Evolutionary conservation across 2,888 invertebrate genomes (phyloP).

Genomic region (Nomada goodeniana): DNA sequence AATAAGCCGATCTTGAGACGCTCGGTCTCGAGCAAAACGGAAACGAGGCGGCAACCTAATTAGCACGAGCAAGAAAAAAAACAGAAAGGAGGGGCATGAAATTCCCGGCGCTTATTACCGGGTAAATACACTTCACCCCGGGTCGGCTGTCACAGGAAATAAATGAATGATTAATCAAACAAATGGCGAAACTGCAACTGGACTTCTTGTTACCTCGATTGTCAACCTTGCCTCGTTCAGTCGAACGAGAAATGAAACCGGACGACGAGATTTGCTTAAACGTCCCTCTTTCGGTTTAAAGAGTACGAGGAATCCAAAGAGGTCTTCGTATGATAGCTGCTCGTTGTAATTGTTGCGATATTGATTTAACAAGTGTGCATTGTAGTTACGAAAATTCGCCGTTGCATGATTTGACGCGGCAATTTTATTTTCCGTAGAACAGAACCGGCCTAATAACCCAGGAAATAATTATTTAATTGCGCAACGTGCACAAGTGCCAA

Average conservation of each 20-base stretch:
- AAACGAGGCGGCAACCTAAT: conserved; percentile 40
- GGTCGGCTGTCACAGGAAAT: conserved; percentile 21
- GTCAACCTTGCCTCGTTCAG: conserved; percentile 1
- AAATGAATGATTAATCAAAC: conserved; percentile 37
- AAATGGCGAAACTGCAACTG: conserved; percentile 9
- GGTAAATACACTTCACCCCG: conserved; percentile 18
- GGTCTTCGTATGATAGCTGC: too few species aligned
- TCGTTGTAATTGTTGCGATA: too few species aligned
- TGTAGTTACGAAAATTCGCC: too few species aligned
- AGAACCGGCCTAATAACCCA: too few species aligned
- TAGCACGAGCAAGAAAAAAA: conserved; percentile 25
- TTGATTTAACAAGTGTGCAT: too few species aligned
- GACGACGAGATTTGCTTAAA: background rate
- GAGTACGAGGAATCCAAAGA: background rate
- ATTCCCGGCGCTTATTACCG: conserved; percentile 32
- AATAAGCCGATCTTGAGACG: conserved; percentile 46
- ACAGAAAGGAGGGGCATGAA: background rate
- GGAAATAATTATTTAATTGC: too few species aligned
- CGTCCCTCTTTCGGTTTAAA: background rate
- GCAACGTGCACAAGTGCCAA: too few species aligned
- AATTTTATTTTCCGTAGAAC: too few species aligned
- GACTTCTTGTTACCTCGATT: conserved; percentile 4
- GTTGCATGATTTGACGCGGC: too few species aligned
- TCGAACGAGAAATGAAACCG: background rate
- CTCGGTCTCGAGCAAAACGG: conserved; percentile 21